A percentile compares a stretch with the other conserved stretches of the same genome.
Evolutionary conservation across 1,140 invertebrate genomes (phyloP).

Genomic region (Hydropsyche tenuis): DNA sequence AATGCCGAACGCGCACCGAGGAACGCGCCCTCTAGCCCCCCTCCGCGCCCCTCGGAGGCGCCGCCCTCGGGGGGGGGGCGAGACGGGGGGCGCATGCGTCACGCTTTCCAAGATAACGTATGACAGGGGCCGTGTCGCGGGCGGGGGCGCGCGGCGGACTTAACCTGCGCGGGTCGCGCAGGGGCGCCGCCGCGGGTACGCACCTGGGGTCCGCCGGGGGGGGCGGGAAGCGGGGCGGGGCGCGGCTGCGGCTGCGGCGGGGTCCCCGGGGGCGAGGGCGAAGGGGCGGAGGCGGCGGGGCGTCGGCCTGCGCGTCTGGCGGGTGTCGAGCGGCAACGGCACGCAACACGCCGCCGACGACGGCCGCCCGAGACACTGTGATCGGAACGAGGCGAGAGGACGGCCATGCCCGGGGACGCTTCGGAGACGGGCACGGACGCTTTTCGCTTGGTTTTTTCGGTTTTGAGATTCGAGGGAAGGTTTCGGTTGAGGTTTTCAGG

Average conservation of each 20-base stretch:
- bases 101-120: too few species aligned
- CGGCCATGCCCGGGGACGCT: not conserved
- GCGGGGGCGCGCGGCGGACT: too few species aligned
- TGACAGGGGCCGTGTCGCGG: not conserved
- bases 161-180: too few species aligned
- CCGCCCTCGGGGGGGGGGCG: not conserved
- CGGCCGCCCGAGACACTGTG: constrained; percentile 5
- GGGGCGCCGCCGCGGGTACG: too few species aligned
- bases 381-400: not conserved
- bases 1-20: too few species aligned
- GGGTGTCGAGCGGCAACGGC: not conserved
- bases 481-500: too few species aligned
- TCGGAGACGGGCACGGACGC: too few species aligned
- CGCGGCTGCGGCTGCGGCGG: not conserved
- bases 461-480: too few species aligned
- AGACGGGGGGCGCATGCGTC: not conserved
- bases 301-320: not conserved
- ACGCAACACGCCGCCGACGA: constrained; percentile 27
- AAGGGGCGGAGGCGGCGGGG: not conserved
- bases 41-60: not conserved
- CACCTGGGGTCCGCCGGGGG: not conserved
- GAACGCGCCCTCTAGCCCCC: too few species aligned
- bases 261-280: not conserved
- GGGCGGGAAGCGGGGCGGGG: not conserved
- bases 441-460: too few species aligned